Base-by-base conservation (phyloP, 2,113 vertebrate genomes). In the Salvelinus fontinalis region DNA sequence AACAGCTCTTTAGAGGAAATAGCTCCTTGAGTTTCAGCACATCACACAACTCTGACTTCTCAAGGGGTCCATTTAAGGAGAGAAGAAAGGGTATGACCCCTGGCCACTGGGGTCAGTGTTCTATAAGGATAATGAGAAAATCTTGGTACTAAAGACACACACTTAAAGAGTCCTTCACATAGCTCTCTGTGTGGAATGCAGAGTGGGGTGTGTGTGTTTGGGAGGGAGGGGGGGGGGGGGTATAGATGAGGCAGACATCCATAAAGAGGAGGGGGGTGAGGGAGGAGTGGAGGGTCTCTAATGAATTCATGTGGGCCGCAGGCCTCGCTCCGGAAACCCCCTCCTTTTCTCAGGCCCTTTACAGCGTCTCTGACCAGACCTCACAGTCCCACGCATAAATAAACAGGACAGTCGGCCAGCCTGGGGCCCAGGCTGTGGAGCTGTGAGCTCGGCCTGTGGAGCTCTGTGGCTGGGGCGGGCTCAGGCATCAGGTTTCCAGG, bases 401-500 rank as follows among this genome's bases (percentile, higher is more conserved):
- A 91, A 86, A 87, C 84, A 75, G 3, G 81, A 14, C 31, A 71
- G 70, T 71, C 39, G 13, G 67, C 26, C 65, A 34, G 18, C 29
- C 16, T 31, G 29, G 16, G n/a, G 31, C 67, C 16, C 18, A 29
- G 29, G 64, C 64, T 66, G 12, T 11, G 26, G 13, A 27, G 64
- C 64, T 62, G n/a, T 29, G 62, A 16, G 59, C 57, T 74, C 24
- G 60, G 31, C 39, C 54, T 74, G 34, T 39, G 22, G 22, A 34
- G 76, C 34, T 62, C 29, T 27, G 24, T 48, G 24, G 26, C 31
- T 44, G 39, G 39, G 39, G 39, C 39, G 39, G 39, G 39, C 64
- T 54, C 29, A 74, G 80, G 83, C 81, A 26, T 87, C 83, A 75
- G 26, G 75, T 86, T 89, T 86, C 78, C 68, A 54, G 60, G 39